Conservation (phyloP, 2,888 invertebrate genomes). For the Agrotis segetum region DNA sequence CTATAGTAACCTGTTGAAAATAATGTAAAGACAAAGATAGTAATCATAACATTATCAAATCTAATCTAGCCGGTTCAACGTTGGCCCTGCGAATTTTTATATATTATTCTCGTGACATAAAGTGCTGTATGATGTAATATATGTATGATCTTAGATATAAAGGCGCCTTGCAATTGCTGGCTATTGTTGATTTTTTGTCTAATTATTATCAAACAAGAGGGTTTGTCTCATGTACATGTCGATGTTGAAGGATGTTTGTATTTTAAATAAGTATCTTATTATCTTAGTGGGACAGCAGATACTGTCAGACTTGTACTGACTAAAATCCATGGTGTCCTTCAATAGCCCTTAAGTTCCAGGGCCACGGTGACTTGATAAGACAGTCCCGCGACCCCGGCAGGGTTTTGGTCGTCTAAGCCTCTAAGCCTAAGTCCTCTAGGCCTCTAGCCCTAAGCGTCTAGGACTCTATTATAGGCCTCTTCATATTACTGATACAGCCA, state of each 20-base stretch:
- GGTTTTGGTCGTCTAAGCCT: no score
- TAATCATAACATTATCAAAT: constrained; percentile 10
- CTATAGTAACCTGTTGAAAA: constrained; percentile 11
- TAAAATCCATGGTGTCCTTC: no score
- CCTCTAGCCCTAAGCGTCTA: no score
- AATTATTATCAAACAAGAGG: background rate
- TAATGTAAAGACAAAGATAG: constrained; percentile 21
- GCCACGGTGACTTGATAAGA: no score
- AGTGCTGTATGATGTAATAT: background rate
- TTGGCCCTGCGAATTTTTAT: constrained; percentile 24
- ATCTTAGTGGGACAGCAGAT: no score
- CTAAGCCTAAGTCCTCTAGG: no score
- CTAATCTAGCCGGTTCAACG: constrained; percentile 1
- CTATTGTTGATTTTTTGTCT: background rate
- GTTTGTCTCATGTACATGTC: background rate
- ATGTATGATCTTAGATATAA: background rate
- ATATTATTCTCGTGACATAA: background rate
- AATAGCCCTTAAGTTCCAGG: no score
- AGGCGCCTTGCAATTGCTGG: background rate
- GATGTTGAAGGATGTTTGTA: background rate
- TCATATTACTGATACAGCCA: no score
- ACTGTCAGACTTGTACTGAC: no score
- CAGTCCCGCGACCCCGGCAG: no score
- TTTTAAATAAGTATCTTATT: background rate
- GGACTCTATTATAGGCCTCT: no score